Conservation (phyloP, 2,797 vertebrate genomes). For the Melanotaenia boesemani region DNA sequence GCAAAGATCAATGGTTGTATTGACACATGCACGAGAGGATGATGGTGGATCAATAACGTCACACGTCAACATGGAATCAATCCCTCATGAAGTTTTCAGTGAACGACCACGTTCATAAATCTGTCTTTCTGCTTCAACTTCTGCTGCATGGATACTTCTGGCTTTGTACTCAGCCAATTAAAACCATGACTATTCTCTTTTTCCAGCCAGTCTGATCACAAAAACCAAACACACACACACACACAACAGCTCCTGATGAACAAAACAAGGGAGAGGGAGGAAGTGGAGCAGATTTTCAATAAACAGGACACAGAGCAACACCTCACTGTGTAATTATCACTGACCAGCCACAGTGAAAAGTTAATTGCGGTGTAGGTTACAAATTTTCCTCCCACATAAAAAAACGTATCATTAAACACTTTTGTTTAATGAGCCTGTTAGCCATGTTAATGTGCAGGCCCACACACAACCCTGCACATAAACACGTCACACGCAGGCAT, state of each 20-base stretch:
- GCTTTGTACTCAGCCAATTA: constrained; percentile 63
- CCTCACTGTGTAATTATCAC: constrained; percentile 60
- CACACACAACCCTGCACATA: constrained; percentile 53
- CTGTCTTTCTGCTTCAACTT: constrained; percentile 8
- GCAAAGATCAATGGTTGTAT: constrained; percentile 43
- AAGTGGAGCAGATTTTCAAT: constrained; percentile 37
- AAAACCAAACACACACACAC: constrained; percentile 1
- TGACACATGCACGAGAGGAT: constrained; percentile 8
- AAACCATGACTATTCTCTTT: constrained; percentile 38
- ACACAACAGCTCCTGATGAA: constrained; percentile 14
- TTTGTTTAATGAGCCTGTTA: constrained; percentile 74
- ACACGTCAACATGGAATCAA: constrained; percentile 45
- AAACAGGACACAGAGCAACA: constrained; percentile 35
- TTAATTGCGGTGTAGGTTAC: constrained; percentile 72
- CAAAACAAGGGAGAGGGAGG: constrained; percentile 4
- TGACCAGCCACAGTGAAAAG: constrained; percentile 49
- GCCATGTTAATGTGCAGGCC: constrained; percentile 40
- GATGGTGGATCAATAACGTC: constrained; percentile 44
- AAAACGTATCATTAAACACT: constrained; percentile 63
- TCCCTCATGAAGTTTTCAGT: constrained; percentile 11
- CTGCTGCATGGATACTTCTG: constrained; percentile 1
- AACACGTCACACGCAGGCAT: constrained; percentile 45
- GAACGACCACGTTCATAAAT: constrained; percentile 5
- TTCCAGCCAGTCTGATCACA: constrained; percentile 25
- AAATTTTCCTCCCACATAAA: constrained; percentile 62